phyloP scores from a whole-genome alignment of 2,888 invertebrate genomes.

The Catocala sponsa region DNA sequence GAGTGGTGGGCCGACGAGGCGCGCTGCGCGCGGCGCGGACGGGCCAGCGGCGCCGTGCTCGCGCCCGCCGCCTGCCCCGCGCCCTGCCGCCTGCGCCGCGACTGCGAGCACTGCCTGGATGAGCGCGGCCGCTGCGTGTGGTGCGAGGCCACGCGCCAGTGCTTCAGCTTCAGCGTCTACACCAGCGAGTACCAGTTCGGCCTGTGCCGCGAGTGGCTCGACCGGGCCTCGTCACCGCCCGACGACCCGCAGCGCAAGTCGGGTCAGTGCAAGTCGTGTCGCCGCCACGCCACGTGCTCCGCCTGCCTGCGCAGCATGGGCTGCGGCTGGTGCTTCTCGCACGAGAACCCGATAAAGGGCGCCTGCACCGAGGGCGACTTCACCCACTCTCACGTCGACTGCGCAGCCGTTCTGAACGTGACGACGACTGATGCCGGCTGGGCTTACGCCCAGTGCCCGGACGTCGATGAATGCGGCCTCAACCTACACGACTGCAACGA shows the following conservation, averaged over 20 bases:
- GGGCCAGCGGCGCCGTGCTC: conserved; percentile 90
- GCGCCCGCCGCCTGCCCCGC: conserved; percentile 91
- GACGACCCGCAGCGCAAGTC: conserved; percentile 73
- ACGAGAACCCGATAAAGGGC: conserved; percentile 95
- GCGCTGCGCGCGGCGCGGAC: conserved; percentile 93
- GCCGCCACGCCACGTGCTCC: conserved; percentile 92
- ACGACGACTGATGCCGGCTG: conserved; percentile 91
- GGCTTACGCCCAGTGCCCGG: conserved; percentile 97
- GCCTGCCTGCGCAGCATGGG: conserved; percentile 94
- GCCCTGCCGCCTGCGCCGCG: conserved; percentile 93
- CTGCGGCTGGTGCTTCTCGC: conserved; percentile 98
- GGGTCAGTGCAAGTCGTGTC: conserved; percentile 94
- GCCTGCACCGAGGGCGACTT: conserved; percentile 96
- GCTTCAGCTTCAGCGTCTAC: conserved; percentile 98
- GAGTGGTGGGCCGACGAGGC: conserved; percentile 98
- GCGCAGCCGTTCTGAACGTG: conserved; percentile 90
- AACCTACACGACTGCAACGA: conserved; percentile 96
- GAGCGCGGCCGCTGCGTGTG: conserved; percentile 97
- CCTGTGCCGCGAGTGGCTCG: conserved; percentile 97
- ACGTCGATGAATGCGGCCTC: conserved; percentile 97
- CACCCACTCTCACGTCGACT: conserved; percentile 92
- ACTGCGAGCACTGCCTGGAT: conserved; percentile 94
- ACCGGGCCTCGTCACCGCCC: conserved; percentile 90
- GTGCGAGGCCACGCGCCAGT: conserved; percentile 97
- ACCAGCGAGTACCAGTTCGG: conserved; percentile 98